Evolutionary conservation across 2,797 vertebrate species (phyloP).

Genomic region (Danio kyathit): DNA sequence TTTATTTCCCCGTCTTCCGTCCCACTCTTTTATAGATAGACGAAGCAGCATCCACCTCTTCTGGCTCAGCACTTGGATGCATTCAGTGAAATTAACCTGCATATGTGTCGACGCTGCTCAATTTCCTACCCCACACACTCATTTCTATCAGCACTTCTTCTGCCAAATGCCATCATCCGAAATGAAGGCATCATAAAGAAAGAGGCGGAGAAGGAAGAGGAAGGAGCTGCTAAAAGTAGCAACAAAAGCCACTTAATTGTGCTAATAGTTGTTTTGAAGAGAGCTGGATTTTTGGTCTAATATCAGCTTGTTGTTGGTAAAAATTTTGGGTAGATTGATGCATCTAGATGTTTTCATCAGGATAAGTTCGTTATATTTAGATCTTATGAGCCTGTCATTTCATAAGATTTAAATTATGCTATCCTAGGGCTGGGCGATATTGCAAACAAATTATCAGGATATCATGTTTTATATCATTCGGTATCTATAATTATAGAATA

Average conservation of each 20-base stretch:
- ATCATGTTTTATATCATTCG: no score
- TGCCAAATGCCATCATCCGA: slow-evolving; percentile 33
- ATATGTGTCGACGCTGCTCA: slow-evolving; percentile 50
- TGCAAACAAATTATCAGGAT: no score
- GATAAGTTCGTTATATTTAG: no score
- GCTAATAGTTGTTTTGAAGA: slow-evolving; percentile 5
- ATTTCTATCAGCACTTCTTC: slow-evolving; percentile 49
- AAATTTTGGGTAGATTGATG: background rate
- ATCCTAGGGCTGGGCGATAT: no score
- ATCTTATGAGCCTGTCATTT: no score
- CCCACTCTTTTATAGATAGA: slow-evolving; percentile 32
- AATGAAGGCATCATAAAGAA: slow-evolving; percentile 13
- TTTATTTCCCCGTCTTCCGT: slow-evolving; percentile 28
- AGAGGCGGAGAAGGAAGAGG: slow-evolving; percentile 1
- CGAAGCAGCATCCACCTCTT: slow-evolving; percentile 32
- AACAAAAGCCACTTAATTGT: background rate
- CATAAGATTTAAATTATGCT: no score
- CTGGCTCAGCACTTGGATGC: slow-evolving; percentile 48
- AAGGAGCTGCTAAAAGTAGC: background rate
- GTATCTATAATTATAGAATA: no score
- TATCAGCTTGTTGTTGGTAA: background rate
- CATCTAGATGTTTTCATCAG: no score
- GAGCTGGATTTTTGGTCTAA: background rate
- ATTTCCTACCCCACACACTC: slow-evolving; percentile 52
- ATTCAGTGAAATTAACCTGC: slow-evolving; percentile 55